Evolutionary conservation across 2,113 vertebrate species (phyloP).

Genomic region (Saimiri boliviensis): DNA sequence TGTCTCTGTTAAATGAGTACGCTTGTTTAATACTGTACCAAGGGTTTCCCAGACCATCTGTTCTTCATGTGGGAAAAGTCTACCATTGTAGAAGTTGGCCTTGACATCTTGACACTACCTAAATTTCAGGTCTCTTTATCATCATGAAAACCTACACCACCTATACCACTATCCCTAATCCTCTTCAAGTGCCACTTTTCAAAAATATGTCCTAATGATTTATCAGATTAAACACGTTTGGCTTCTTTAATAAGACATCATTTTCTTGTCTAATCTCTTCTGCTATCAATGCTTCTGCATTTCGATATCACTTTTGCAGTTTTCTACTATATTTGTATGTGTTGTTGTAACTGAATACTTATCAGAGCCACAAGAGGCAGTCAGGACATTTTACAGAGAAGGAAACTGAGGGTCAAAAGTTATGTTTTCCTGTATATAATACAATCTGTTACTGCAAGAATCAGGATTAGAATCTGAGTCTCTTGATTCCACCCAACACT

Average conservation of each 20-base stretch:
- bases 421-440: neutral
- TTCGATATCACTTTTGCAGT: neutral
- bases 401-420: neutral
- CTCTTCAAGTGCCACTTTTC: neutral
- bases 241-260: neutral
- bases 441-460: neutral
- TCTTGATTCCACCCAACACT: neutral
- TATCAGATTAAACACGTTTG: neutral
- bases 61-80: neutral
- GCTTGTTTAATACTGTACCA: neutral
- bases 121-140: neutral
- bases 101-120: neutral
- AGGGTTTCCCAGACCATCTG: neutral
- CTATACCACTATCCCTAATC: neutral
- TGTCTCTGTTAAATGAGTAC: neutral
- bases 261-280: neutral
- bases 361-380: neutral
- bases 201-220: neutral
- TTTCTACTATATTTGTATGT: neutral
- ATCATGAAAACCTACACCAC: neutral
- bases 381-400: neutral
- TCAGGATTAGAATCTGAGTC: neutral
- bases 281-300: neutral
- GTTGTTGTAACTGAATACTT: neutral
- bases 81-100: neutral